phyloP scores from a whole-genome alignment of 2,113 vertebrate species.

The Naja naja region DNA sequence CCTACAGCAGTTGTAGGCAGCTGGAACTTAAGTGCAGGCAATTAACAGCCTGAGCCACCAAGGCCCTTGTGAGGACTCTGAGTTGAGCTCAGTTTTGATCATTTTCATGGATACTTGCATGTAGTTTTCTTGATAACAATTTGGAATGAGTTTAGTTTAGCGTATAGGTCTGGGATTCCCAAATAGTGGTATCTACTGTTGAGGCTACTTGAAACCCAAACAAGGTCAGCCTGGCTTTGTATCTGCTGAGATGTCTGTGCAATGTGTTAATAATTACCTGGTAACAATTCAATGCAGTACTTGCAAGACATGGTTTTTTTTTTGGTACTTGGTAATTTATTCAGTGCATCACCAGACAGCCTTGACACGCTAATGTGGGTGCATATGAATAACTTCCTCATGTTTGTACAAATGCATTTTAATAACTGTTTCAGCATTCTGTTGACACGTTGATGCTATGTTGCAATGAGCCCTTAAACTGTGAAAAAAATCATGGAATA shows the following conservation, averaged over 20 bases:
- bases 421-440: conserved; percentile 40
- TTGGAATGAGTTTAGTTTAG: neutral
- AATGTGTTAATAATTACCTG: neutral
- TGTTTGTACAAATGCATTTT: conserved; percentile 32
- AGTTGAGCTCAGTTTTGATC: neutral
- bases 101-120: neutral
- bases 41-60: too few species aligned
- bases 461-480: conserved; percentile 45
- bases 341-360: neutral
- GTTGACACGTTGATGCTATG: conserved; percentile 37
- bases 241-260: neutral
- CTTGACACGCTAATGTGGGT: conserved; percentile 28
- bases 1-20: too few species aligned
- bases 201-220: neutral
- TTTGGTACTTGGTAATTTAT: neutral
- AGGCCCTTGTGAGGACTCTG: too few species aligned
- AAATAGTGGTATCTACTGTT: neutral
- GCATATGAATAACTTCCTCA: neutral
- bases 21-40: too few species aligned
- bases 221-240: neutral
- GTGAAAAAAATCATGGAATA: conserved; percentile 59
- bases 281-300: too few species aligned
- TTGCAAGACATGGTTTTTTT: neutral
- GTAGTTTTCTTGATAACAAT: neutral
- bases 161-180: neutral